Conservation (phyloP, 2,888 invertebrate species). For the Brassicogethes aeneus region DNA sequence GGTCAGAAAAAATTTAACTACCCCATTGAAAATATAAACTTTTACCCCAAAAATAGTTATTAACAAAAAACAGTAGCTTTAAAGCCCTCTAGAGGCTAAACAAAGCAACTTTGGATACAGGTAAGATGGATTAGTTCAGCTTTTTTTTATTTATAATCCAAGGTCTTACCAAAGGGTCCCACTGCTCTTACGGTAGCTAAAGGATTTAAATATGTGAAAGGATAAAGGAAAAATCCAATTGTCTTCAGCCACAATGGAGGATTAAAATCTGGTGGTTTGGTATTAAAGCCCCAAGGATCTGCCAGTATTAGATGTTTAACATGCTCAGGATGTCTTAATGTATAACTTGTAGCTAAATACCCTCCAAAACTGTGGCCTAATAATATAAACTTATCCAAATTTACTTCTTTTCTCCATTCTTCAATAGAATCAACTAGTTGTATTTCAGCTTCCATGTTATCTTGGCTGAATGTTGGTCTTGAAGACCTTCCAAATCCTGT, state of each 20-base stretch:
- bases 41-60: too few species aligned
- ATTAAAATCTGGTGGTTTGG: constrained; percentile 47
- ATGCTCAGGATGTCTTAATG: constrained; percentile 68
- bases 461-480: constrained; percentile 70
- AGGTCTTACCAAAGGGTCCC: constrained; percentile 69
- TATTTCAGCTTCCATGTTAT: constrained; percentile 69
- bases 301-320: constrained; percentile 86
- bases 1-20: too few species aligned
- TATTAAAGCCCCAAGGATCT: constrained; percentile 77
- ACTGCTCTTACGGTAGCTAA: constrained; percentile 84
- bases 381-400: constrained; percentile 74
- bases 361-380: constrained; percentile 93
- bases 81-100: too few species aligned
- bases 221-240: constrained; percentile 66
- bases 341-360: constrained; percentile 78
- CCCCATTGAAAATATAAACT: too few species aligned
- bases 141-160: too few species aligned
- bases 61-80: too few species aligned
- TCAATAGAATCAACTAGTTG: constrained; percentile 90
- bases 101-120: too few species aligned
- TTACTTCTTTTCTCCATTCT: constrained; percentile 85
- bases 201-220: constrained; percentile 65
- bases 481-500: constrained; percentile 90
- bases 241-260: constrained; percentile 74
- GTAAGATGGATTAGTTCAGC: too few species aligned